phyloP scores from a whole-genome alignment of 1,140 invertebrate species.

The Heliconius eleuchia region DNA sequence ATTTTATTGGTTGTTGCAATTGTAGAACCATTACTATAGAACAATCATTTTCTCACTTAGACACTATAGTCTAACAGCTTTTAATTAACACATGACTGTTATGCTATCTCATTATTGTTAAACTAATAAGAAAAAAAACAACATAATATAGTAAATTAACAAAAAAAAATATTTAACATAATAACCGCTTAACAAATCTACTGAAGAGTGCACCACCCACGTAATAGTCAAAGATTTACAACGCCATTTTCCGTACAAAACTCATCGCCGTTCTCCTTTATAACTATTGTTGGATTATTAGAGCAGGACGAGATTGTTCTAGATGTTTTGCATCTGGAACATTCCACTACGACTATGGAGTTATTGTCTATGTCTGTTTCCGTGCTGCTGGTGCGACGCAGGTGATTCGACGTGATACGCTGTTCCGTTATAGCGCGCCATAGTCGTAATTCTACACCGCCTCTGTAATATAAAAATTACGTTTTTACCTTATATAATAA shows the following conservation, averaged over 20 bases:
- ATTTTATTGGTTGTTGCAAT: too few species aligned
- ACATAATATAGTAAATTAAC: too few species aligned
- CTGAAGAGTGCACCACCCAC: slow-evolving; percentile 80
- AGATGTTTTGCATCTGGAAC: slow-evolving; percentile 60
- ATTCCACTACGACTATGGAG: slow-evolving; percentile 73
- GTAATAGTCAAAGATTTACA: slow-evolving; percentile 74
- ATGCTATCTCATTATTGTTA: too few species aligned
- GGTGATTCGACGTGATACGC: slow-evolving; percentile 52
- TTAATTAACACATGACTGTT: too few species aligned
- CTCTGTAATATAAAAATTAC: slow-evolving; percentile 46
- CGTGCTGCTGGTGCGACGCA: slow-evolving; percentile 66
- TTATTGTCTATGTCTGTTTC: slow-evolving; percentile 75
- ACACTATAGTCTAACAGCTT: too few species aligned
- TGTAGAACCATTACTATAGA: too few species aligned
- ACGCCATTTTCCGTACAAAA: slow-evolving; percentile 59
- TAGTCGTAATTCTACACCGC: slow-evolving; percentile 79
- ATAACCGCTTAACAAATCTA: slow-evolving; percentile 38
- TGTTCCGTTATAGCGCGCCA: slow-evolving; percentile 82
- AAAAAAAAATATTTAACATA: too few species aligned
- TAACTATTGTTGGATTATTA: slow-evolving; percentile 66
- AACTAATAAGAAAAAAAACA: background rate
- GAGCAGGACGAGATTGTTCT: slow-evolving; percentile 53
- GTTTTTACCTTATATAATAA: background rate
- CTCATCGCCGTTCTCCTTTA: slow-evolving; percentile 58
- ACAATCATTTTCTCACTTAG: too few species aligned